Evolutionary conservation across 2,797 vertebrate species (phyloP).

Genomic region (Iguana delicatissima): DNA sequence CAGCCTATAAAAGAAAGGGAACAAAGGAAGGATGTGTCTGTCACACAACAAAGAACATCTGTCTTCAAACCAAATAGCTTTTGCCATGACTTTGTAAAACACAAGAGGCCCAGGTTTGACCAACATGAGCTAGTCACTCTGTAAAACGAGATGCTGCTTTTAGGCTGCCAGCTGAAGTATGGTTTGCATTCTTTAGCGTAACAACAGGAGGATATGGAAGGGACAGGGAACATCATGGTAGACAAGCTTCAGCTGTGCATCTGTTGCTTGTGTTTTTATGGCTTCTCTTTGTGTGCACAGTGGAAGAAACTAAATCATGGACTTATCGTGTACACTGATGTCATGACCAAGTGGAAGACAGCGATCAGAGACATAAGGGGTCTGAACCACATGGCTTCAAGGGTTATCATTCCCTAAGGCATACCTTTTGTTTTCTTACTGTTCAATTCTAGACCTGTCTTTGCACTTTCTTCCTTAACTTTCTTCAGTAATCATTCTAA

Average conservation of each 20-base stretch:
- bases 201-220: conserved; percentile 29
- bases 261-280: conserved; percentile 55
- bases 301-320: conserved; percentile 15
- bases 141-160: conserved; percentile 55
- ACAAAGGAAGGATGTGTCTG: conserved; percentile 72
- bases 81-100: conserved; percentile 56
- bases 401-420: neutral
- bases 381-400: conserved; percentile 10
- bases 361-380: conserved; percentile 44
- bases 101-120: conserved; percentile 72
- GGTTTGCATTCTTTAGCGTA: conserved; percentile 44
- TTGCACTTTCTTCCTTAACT: too few species aligned
- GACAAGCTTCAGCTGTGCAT: conserved; percentile 56
- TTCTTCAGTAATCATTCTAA: too few species aligned
- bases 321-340: conserved; percentile 27
- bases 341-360: neutral
- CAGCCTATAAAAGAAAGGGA: conserved; percentile 49
- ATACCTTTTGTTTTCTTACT: neutral
- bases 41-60: conserved; percentile 71
- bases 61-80: conserved; percentile 51
- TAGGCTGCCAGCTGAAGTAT: neutral
- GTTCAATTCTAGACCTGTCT: too few species aligned
- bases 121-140: conserved; percentile 52
- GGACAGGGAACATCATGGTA: conserved; percentile 20
- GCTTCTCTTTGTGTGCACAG: conserved; percentile 34